Evolutionary conservation across 1,140 invertebrate species (phyloP).

Genomic region (Achroia grisella): DNA sequence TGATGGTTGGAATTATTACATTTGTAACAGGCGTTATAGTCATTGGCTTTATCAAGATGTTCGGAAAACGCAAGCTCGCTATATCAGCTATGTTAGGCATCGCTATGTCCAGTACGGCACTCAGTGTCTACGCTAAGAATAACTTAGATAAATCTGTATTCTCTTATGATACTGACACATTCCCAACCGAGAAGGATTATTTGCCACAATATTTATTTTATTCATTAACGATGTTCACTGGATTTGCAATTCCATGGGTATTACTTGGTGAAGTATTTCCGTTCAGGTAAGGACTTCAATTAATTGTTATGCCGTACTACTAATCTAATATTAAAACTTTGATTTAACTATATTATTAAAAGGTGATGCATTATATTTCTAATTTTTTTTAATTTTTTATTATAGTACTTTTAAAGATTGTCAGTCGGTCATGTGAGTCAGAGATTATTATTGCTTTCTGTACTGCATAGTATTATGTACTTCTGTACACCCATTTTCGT

Average conservation of each 20-base stretch:
- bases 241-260: slow-evolving; percentile 49
- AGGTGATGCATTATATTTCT: no score
- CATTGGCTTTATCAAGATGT: slow-evolving; percentile 73
- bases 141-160: slow-evolving; percentile 35
- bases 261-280: slow-evolving; percentile 60
- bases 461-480: no score
- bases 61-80: slow-evolving; percentile 54
- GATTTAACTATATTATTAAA: no score
- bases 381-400: no score
- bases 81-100: slow-evolving; percentile 34
- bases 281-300: slow-evolving; percentile 35
- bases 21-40: slow-evolving; percentile 37
- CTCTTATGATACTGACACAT: slow-evolving; percentile 46
- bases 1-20: slow-evolving; percentile 57
- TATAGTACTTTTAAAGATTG: no score
- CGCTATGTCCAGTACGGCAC: slow-evolving; percentile 25
- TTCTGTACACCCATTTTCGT: no score
- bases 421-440: no score
- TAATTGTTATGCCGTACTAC: neutral
- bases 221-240: slow-evolving; percentile 37
- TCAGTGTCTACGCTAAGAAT: slow-evolving; percentile 39
- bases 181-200: slow-evolving; percentile 38
- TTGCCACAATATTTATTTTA: slow-evolving; percentile 45
- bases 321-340: neutral
- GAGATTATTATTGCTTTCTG: no score